phyloP scores from a whole-genome alignment of 2,797 vertebrate species.

The Rousettus madagascariensis region DNA sequence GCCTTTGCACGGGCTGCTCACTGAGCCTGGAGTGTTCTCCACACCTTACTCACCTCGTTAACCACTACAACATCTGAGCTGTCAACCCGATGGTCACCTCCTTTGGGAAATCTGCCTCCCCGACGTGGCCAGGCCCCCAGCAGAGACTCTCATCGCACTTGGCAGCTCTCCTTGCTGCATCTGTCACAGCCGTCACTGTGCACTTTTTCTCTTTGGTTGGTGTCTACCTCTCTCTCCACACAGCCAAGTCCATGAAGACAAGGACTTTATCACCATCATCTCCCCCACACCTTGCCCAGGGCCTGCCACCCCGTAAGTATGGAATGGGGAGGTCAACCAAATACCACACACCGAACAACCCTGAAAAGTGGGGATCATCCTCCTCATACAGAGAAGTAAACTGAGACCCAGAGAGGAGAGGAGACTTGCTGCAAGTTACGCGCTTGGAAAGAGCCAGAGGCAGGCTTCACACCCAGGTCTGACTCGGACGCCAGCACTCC shows the following conservation, averaged over 20 bases:
- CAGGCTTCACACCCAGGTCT: not conserved
- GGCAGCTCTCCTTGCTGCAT: not conserved
- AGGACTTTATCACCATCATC: not conserved
- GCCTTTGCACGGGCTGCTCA: not conserved
- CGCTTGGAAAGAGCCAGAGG: not conserved
- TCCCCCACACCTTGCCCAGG: not conserved
- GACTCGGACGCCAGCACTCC: not conserved
- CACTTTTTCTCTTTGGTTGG: not conserved
- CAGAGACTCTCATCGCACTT: not conserved
- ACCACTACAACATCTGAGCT: not conserved
- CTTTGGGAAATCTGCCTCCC: not conserved
- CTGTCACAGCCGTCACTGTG: not conserved
- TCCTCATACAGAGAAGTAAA: not conserved
- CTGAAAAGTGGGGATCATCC: not conserved
- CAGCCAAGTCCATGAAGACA: not conserved
- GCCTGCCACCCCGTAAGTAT: not conserved
- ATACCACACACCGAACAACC: not conserved
- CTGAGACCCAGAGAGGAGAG: not conserved
- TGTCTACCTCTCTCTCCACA: not conserved
- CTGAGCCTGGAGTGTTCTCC: not conserved
- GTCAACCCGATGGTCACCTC: not conserved
- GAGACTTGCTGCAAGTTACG: not conserved
- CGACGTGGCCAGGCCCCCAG: no score
- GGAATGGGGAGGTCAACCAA: not conserved
- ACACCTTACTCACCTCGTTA: not conserved